phyloP scores from a whole-genome alignment of 2,113 vertebrate genomes.

The Suncus etruscus region DNA sequence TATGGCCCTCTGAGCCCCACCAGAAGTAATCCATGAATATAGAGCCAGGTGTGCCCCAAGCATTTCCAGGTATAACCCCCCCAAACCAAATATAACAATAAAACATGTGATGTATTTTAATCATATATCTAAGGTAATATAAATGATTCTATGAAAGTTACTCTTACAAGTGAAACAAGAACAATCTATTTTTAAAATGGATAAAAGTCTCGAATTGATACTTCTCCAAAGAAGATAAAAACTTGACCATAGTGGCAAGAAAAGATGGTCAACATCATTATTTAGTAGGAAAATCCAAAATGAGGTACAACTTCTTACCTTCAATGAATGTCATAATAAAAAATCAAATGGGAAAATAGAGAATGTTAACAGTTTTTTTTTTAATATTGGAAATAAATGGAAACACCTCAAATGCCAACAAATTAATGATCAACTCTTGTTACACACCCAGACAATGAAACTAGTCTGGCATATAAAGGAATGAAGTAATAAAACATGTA shows the following conservation, averaged over 20 bases:
- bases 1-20: too few species aligned
- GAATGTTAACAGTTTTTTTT: not conserved
- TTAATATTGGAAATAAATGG: not conserved
- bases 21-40: too few species aligned
- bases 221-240: not conserved
- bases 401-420: not conserved
- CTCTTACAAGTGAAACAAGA: not conserved
- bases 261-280: not conserved
- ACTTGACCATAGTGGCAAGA: not conserved
- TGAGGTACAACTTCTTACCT: not conserved
- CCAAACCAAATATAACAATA: not conserved
- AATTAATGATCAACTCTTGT: not conserved
- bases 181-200: conserved; percentile 11
- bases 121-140: not conserved
- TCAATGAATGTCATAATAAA: not conserved
- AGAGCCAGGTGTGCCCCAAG: too few species aligned
- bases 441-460: not conserved
- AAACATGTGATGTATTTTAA: conserved; percentile 38
- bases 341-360: not conserved
- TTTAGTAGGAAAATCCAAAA: not conserved
- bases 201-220: not conserved
- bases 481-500: not conserved
- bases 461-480: not conserved
- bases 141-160: not conserved
- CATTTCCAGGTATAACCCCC: too few species aligned